Evolutionary conservation across 2,797 vertebrate genomes (phyloP).

Genomic region (Peromyscus aztecus): DNA sequence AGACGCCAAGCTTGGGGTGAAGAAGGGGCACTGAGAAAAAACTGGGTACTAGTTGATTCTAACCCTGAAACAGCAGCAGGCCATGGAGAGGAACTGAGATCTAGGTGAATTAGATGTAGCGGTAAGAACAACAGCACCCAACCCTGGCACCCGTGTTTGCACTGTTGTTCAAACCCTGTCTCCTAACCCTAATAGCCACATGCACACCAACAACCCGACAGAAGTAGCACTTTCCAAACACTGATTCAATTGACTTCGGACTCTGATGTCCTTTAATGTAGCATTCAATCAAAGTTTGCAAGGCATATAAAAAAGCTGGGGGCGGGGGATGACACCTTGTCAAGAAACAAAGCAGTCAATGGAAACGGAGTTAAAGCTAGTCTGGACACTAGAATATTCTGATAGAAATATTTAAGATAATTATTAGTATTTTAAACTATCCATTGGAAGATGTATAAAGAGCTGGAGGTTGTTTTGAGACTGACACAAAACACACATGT

Average conservation of each 20-base stretch:
- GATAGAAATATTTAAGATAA: conserved; percentile 10
- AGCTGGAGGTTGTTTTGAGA: background rate
- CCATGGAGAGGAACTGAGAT: background rate
- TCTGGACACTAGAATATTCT: conserved; percentile 16
- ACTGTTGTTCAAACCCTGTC: background rate
- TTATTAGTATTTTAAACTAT: conserved; percentile 62
- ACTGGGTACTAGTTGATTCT: background rate
- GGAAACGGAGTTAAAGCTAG: conserved; percentile 56
- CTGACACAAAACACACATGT: conserved; percentile 34
- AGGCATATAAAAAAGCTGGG: background rate
- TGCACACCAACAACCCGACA: background rate
- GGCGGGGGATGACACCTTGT: background rate
- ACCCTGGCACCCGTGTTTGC: background rate
- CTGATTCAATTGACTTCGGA: background rate
- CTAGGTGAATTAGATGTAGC: background rate
- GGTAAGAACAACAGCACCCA: background rate
- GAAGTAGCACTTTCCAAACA: background rate
- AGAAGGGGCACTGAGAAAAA: background rate
- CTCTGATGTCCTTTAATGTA: background rate
- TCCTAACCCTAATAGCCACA: background rate
- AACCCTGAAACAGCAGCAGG: background rate
- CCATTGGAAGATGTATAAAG: conserved; percentile 18
- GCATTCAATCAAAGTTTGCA: background rate
- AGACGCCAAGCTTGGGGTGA: background rate
- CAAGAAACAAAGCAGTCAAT: conserved; percentile 59